phyloP scores from a whole-genome alignment of 2,797 vertebrate genomes.

The Macropodus opercularis region DNA sequence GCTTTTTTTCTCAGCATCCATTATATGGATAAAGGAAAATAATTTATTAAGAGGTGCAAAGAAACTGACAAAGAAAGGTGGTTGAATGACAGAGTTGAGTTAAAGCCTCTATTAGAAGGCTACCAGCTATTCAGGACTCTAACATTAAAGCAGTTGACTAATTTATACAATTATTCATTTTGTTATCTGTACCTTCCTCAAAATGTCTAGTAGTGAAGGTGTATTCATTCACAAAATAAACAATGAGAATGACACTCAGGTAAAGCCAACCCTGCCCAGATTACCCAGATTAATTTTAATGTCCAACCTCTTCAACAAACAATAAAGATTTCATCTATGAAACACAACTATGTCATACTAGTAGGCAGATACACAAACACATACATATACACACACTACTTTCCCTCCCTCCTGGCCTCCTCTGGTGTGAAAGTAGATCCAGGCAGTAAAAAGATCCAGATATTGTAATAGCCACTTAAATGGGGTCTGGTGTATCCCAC shows the following conservation, averaged over 20 bases:
- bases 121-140: too few species aligned
- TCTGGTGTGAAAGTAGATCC: slow-evolving; percentile 54
- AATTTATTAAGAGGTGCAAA: too few species aligned
- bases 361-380: not conserved
- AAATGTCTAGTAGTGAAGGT: not conserved
- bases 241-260: not conserved
- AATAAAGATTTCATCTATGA: not conserved
- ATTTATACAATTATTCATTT: too few species aligned
- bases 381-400: not conserved
- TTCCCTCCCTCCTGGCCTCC: not conserved
- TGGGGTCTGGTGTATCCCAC: slow-evolving; percentile 56
- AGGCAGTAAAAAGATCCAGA: slow-evolving; percentile 57
- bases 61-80: too few species aligned
- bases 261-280: not conserved
- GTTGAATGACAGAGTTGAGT: too few species aligned
- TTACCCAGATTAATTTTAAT: too few species aligned
- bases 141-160: too few species aligned
- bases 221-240: not conserved
- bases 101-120: too few species aligned
- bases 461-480: slow-evolving; percentile 69
- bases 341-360: not conserved
- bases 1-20: too few species aligned
- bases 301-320: not conserved
- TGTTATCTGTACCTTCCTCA: too few species aligned
- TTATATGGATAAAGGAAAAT: too few species aligned